phyloP scores from a whole-genome alignment of 2,797 vertebrate genomes.

The Phoxinus dragarum region DNA sequence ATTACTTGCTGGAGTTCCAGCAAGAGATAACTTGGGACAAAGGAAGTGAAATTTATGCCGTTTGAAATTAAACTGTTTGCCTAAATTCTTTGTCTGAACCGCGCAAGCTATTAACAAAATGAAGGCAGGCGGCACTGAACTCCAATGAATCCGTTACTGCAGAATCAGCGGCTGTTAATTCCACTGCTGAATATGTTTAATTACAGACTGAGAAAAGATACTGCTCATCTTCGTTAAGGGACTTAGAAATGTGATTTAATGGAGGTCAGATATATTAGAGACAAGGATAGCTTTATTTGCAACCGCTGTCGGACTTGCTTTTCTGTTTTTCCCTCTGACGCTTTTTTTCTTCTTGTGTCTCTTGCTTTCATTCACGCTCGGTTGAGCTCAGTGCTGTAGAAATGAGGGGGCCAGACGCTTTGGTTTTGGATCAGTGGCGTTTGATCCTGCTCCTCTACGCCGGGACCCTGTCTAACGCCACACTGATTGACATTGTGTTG shows the following conservation, averaged over 20 bases:
- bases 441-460: slow-evolving; percentile 42
- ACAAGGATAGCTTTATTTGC: slow-evolving; percentile 36
- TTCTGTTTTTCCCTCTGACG: slow-evolving; percentile 18
- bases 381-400: slow-evolving; percentile 59
- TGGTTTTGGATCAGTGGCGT: slow-evolving; percentile 58
- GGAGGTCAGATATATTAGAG: slow-evolving; percentile 37
- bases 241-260: slow-evolving; percentile 35
- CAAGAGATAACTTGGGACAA: slow-evolving; percentile 50
- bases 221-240: slow-evolving; percentile 15
- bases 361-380: slow-evolving; percentile 38
- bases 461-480: slow-evolving; percentile 27
- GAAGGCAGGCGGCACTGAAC: slow-evolving; percentile 33
- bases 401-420: slow-evolving; percentile 43
- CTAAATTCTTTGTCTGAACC: slow-evolving; percentile 40
- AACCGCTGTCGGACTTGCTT: slow-evolving; percentile 5
- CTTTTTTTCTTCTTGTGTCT: slow-evolving; percentile 41
- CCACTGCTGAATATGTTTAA: slow-evolving; percentile 36
- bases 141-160: slow-evolving; percentile 29
- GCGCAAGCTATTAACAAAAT: slow-evolving; percentile 30
- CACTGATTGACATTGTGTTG: slow-evolving; percentile 39
- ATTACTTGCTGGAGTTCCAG: slow-evolving; percentile 32
- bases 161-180: slow-evolving; percentile 31
- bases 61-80: slow-evolving; percentile 53
- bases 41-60: slow-evolving; percentile 36
- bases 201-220: slow-evolving; percentile 35